phyloP scores from a whole-genome alignment of 2,113 vertebrate species.

The Chloroceryle aenea region DNA sequence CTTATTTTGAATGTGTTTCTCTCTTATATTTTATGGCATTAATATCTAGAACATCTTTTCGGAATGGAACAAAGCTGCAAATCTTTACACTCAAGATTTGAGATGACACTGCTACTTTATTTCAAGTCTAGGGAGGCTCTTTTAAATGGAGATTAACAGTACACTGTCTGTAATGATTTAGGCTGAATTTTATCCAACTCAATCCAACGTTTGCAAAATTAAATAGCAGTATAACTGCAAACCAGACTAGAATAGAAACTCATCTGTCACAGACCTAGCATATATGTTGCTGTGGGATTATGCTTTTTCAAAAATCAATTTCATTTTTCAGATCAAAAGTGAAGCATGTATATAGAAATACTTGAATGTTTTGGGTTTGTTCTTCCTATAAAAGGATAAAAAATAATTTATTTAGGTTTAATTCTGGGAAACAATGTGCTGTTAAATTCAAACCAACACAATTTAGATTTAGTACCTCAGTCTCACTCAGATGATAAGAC shows the following conservation, averaged over 20 bases:
- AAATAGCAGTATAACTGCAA: neutral
- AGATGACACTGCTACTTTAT: neutral
- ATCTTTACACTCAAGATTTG: neutral
- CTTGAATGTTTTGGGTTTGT: neutral
- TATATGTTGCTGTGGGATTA: neutral
- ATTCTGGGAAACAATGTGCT: neutral
- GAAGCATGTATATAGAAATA: neutral
- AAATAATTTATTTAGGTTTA: neutral
- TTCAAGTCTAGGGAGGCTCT: neutral
- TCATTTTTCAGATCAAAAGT: neutral
- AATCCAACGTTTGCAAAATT: neutral
- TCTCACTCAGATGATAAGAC: neutral
- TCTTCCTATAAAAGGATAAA: neutral
- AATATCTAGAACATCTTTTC: neutral
- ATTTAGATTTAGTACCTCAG: neutral
- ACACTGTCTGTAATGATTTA: neutral
- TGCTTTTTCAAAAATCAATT: neutral
- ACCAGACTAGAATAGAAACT: neutral
- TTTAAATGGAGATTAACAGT: conserved; percentile 1
- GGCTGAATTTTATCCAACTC: neutral
- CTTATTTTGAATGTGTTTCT: neutral
- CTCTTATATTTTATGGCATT: neutral
- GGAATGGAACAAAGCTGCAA: neutral
- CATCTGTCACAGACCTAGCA: neutral
- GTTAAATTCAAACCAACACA: neutral